A percentile compares a stretch with the other conserved stretches of the same genome.
These are phyloP conservation scores for Helleia helle DNA, from an alignment of 2,888 invertebrate species.

Conservation along the genomic window DNA sequence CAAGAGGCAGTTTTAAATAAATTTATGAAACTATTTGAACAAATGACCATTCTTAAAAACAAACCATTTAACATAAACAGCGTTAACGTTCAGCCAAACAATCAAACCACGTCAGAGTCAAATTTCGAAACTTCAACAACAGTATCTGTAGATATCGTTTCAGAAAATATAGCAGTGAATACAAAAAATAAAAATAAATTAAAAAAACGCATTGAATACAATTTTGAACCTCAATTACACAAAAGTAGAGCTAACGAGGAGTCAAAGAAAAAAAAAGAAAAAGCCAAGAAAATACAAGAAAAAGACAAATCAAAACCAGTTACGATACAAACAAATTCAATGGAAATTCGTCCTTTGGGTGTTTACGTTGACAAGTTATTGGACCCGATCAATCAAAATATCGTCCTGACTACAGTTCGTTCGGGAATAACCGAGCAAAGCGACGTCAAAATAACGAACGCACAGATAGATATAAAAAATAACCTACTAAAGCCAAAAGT, in stretches of 20 bases:
- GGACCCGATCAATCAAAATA: constrained; percentile 39
- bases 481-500: no score
- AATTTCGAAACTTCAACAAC: background rate
- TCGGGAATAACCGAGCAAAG: no score
- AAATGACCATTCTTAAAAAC: constrained; percentile 31
- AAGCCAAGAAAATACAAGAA: background rate
- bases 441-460: no score
- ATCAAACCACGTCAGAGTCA: background rate
- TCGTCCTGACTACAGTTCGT: constrained; percentile 41
- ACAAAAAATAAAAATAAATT: background rate
- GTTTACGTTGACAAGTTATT: constrained; percentile 36
- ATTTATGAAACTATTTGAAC: constrained; percentile 37
- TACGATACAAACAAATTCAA: constrained; percentile 50
- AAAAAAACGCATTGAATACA: constrained; percentile 5
- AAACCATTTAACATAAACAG: constrained; percentile 14
- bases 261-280: background rate
- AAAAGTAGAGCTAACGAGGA: constrained; percentile 17
- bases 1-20: constrained; percentile 35
- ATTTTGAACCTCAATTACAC: constrained; percentile 17
- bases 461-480: no score
- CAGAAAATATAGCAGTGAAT: background rate
- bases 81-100: constrained; percentile 6
- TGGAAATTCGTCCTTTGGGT: constrained; percentile 44
- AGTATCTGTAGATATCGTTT: background rate
- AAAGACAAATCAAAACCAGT: constrained; percentile 23